Conservation (phyloP, 2,888 invertebrate genomes). For the Aphodius sticticus region DNA sequence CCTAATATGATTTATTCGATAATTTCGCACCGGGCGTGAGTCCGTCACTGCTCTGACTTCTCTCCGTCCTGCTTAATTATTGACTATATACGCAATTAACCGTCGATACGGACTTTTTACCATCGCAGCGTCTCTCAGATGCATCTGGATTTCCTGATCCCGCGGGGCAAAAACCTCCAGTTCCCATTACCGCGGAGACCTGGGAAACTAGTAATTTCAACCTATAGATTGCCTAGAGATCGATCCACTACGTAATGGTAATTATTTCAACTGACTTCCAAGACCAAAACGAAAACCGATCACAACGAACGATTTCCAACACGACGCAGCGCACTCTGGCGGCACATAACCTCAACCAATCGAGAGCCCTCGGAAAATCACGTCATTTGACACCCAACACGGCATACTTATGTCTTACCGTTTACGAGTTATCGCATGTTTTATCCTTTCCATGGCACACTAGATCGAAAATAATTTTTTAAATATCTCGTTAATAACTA, state of each 20-base stretch:
- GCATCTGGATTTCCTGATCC: not conserved
- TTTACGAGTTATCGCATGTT: not conserved
- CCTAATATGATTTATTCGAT: slow-evolving; percentile 4
- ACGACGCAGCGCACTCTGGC: too few species aligned
- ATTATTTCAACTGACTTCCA: not conserved
- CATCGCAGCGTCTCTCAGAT: too few species aligned
- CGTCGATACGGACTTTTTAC: not conserved
- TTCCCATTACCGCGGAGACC: not conserved
- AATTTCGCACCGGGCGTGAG: not conserved
- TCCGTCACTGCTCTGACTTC: not conserved
- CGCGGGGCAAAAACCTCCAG: not conserved
- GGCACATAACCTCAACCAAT: too few species aligned
- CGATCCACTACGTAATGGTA: not conserved
- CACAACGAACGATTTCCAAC: not conserved
- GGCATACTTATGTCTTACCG: not conserved
- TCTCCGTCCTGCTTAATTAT: not conserved
- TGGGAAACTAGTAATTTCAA: not conserved
- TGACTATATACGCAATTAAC: not conserved
- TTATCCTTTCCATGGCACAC: not conserved
- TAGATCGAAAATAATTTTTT: not conserved
- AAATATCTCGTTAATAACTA: not conserved
- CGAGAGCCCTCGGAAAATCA: not conserved
- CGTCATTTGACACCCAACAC: not conserved
- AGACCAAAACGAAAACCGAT: not conserved
- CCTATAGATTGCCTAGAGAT: not conserved